Evolutionary conservation across 2,113 vertebrate species (phyloP), one percentile per base, ranked within the genome.

Genomic region (Garra rufa): DNA sequence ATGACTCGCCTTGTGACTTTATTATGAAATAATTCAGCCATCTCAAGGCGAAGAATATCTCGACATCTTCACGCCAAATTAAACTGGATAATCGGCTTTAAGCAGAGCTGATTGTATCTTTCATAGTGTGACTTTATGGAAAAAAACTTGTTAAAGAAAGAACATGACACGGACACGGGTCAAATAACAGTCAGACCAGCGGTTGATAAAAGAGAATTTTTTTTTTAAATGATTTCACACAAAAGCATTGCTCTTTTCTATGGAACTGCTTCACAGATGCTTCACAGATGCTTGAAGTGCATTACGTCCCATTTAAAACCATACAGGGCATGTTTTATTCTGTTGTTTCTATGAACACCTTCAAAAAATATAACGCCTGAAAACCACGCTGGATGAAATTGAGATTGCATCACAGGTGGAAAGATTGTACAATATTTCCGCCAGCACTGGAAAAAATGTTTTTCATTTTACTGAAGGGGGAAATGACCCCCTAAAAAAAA

Each of bases 11-110:
- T 55, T 81, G 65, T 70, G 79, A 81, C 65, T 81, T 81, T 48
- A 81, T 81, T 38, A 81, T 38, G 13, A 81, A 81, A 26, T 80
- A 80, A 30, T 80, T 48, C 77, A 80, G 59, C 43, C 77, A 67
- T 67, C 43, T 67, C 59, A 55, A 70, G 26, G 79, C 63, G 19
- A 70, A 70, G 19, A 7, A 46, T 80, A 80, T 80, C 77, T 80
- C 15, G 13, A 70, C 28, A 81, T 70, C 79, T 81, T 70, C 79
- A 81, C 8, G 79, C 17, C 65, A 81, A 70, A 81, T 70, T 70
- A 81, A 50, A 52, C 44, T 55, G 79, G 30, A 81, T 81, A 81
- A 81, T 81, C 79, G 28, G 46, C 63, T 81, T 81, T 70, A 70
- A 52, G 63, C 44, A 81, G 63, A 55, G 46, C 46, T 50, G 79